Evolutionary conservation across 2,888 invertebrate genomes (phyloP).

Genomic region (Troilus luridus): DNA sequence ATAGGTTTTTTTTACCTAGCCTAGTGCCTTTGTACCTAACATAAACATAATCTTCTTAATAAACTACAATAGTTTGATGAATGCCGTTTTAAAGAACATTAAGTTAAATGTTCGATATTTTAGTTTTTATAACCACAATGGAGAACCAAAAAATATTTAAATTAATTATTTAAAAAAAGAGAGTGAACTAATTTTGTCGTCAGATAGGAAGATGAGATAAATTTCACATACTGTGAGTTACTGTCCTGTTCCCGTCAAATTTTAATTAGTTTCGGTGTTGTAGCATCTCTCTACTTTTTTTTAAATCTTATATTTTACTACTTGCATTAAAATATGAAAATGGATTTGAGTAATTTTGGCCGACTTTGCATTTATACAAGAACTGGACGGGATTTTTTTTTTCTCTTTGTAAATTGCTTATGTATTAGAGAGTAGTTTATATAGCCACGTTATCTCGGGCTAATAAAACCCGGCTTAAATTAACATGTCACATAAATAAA

Average conservation of each 20-base stretch:
- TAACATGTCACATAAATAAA: constrained; percentile 41
- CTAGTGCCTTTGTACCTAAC: too few species aligned
- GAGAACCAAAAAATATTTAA: neutral
- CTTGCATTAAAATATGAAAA: neutral
- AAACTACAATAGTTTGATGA: too few species aligned
- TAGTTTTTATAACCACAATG: neutral
- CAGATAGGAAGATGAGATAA: neutral
- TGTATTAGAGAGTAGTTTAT: constrained; percentile 6
- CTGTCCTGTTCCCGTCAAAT: neutral
- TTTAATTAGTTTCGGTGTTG: neutral
- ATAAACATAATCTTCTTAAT: too few species aligned
- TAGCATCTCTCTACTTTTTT: neutral
- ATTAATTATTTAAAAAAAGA: neutral
- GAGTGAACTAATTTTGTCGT: neutral
- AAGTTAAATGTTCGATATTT: too few species aligned
- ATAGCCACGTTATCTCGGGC: neutral
- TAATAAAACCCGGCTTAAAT: constrained; percentile 7
- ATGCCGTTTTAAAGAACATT: too few species aligned
- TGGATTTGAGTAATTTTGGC: neutral
- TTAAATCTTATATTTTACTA: neutral
- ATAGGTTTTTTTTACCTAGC: too few species aligned
- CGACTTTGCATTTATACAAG: constrained; percentile 9
- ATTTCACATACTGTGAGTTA: neutral
- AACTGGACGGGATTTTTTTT: neutral
- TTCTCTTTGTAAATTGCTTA: neutral